Evolutionary conservation across 2,113 vertebrate species (phyloP), one percentile per base, ranked within the genome.

Genomic region (Entelurus aequoreus): DNA sequence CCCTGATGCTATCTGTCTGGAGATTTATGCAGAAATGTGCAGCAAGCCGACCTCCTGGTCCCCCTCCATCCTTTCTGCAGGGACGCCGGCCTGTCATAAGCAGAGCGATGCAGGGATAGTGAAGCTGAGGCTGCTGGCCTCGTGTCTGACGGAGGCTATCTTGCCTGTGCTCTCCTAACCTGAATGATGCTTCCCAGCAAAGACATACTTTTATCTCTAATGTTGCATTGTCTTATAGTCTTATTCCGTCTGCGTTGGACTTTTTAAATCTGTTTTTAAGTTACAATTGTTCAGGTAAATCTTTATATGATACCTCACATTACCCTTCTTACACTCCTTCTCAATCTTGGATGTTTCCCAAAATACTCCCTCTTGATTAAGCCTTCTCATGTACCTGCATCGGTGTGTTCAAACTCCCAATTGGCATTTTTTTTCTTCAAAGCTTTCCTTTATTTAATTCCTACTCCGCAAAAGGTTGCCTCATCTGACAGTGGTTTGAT

Each of bases 11-110:
- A 87, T 88, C 85, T 85, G 72, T 81, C 80, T 71, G 72, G 78
- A 87, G 85, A 88, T 86, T 85, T 85, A 88, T 88, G 85, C 85
- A 88, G 85, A 87, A 87, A 86, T 87, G 86, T 85, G 83, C 82
- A 77, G 83, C 77, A 71, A 58, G 78, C 79, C 82, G 72, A 88
- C 86, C 84, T 86, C 77, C 71, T 53, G 81, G 81, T 82, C 78
- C 83, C 74, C 68, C 76, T 84, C 83, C 84, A 86, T 87, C 84
- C 78, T 82, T 82, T 86, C 84, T 86, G 82, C 76, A 15, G 83
- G 81, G 84, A 84, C 60, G 71, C 73, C 66, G 63, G 81, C 73
- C 74, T 87, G 84, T 87, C 87, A 87, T 73, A 78, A 79, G 85
- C 81, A 83, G 79, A 84, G 84, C 82, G 80, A 66, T 81, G 83